phyloP scores from a whole-genome alignment of 2,797 vertebrate genomes.

The Sebastes hubbsi region DNA sequence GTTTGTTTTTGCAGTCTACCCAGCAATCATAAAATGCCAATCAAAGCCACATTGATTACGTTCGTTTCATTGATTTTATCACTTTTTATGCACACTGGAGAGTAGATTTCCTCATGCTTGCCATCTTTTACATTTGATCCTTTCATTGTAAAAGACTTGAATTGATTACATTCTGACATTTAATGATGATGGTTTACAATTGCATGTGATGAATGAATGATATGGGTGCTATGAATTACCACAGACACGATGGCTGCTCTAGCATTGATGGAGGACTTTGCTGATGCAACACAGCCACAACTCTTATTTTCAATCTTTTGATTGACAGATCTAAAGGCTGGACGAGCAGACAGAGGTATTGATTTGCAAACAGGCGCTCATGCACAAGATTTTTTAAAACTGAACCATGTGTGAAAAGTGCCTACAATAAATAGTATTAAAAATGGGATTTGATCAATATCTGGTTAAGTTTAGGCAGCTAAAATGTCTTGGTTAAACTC shows the following conservation, averaged over 20 bases:
- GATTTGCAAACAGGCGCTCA: neutral
- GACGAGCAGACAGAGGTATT: neutral
- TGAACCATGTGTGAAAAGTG: neutral
- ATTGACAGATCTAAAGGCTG: neutral
- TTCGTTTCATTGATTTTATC: neutral
- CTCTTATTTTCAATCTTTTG: neutral
- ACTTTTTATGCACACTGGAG: neutral
- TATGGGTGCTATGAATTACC: neutral
- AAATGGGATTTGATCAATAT: neutral
- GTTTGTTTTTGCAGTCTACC: neutral
- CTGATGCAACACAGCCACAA: neutral
- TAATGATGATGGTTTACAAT: neutral
- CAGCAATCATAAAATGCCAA: neutral
- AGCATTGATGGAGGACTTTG: neutral
- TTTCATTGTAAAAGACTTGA: neutral
- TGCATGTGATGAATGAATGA: neutral
- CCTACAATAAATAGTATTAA: neutral
- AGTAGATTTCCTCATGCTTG: neutral
- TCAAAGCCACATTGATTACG: neutral
- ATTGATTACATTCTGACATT: neutral
- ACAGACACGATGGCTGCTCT: neutral
- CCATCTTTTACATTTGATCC: neutral
- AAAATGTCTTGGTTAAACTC: neutral
- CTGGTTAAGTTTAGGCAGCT: neutral
- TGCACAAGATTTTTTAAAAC: neutral